phyloP scores from a whole-genome alignment of 2,113 vertebrate genomes.

The Egretta garzetta region DNA sequence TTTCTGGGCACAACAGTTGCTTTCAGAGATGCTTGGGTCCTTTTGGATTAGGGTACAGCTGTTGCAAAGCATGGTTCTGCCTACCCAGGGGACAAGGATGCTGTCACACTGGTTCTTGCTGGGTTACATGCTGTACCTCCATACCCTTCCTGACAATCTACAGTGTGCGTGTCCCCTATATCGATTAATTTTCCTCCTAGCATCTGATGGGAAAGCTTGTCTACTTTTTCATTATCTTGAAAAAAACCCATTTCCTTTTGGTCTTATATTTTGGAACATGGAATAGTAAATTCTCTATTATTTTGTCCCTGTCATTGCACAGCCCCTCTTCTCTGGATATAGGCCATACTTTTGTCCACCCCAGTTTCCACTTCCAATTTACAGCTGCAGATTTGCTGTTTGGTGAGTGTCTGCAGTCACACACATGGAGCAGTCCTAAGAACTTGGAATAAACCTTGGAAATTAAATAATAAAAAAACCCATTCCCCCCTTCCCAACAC shows the following conservation, averaged over 20 bases:
- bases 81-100: neutral
- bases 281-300: neutral
- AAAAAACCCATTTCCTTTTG: neutral
- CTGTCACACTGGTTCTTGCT: neutral
- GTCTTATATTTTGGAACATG: neutral
- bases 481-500: neutral
- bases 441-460: neutral
- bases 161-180: rapidly evolving
- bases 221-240: neutral
- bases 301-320: neutral
- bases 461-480: constrained; percentile 16
- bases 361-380: neutral
- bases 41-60: neutral
- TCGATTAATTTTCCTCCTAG: neutral
- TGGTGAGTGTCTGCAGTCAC: neutral
- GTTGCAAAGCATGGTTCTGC: neutral
- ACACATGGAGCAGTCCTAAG: neutral
- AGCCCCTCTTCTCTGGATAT: neutral
- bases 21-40: neutral
- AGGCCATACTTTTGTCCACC: neutral
- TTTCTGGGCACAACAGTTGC: neutral
- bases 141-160: neutral
- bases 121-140: neutral
- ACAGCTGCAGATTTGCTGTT: neutral
- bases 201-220: neutral